These are phyloP conservation scores for Lasioglossum pauxillum DNA, from an alignment of 2,888 invertebrate species.

Conservation along the genomic window DNA sequence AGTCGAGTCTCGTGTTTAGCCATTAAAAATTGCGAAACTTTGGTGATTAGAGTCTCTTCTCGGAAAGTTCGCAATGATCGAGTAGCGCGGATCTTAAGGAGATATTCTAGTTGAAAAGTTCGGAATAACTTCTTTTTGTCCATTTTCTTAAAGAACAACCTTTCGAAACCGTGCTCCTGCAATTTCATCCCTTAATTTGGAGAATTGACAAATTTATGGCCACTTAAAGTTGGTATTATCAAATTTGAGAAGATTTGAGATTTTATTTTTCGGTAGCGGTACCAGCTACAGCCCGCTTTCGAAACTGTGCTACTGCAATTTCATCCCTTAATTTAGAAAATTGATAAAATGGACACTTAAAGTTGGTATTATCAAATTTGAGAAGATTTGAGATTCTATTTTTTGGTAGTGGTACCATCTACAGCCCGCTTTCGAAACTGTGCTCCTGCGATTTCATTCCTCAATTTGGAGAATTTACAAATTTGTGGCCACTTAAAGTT, in stretches of 20 bases:
- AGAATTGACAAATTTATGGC: background rate
- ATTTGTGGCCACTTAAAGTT: background rate
- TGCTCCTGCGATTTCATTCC: background rate
- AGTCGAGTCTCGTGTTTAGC: background rate
- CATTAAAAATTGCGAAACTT: conserved; percentile 5
- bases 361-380: background rate
- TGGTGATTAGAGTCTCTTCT: background rate
- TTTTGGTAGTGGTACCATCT: background rate
- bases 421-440: background rate
- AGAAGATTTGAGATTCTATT: background rate
- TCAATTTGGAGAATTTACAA: background rate
- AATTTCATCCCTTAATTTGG: background rate
- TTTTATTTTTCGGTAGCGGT: background rate
- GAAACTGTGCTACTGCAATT: background rate
- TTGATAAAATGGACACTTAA: background rate
- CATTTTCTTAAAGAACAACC: background rate
- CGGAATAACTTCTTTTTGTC: background rate
- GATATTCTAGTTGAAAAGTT: background rate
- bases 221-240: background rate
- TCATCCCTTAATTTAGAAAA: background rate
- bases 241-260: background rate
- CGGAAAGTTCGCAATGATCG: background rate
- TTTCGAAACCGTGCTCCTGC: background rate
- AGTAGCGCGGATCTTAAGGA: background rate
- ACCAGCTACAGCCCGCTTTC: background rate